Percentiles rank a stretch among this genome's conserved stretches.
Evolutionary conservation across 92 coral and sea anemone genomes (phyloP).

Genomic region (Ricordea florida): DNA sequence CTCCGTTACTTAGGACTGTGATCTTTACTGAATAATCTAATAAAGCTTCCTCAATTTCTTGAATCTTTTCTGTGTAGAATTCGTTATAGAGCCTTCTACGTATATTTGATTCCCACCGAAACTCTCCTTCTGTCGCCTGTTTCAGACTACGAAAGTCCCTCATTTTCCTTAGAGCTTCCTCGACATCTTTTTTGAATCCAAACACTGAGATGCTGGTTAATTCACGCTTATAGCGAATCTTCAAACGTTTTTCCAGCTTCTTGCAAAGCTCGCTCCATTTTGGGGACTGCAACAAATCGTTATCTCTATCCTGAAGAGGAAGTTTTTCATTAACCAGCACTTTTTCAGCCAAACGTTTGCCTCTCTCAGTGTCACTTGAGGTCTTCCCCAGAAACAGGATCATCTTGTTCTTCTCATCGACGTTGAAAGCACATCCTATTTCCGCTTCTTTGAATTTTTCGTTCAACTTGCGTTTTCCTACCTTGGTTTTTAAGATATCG

Average conservation of each 20-base stretch:
- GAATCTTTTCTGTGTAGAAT: neutral
- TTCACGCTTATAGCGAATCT: conserved; percentile 20
- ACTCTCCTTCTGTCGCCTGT: conserved; percentile 32
- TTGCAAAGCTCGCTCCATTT: conserved; percentile 24
- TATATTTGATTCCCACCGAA: neutral
- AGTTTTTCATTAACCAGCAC: conserved; percentile 13
- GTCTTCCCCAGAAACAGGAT: conserved; percentile 2
- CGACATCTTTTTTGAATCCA: conserved; percentile 20
- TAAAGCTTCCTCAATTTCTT: neutral
- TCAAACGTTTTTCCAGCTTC: conserved; percentile 12
- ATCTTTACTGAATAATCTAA: neutral
- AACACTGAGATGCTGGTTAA: conserved; percentile 6
- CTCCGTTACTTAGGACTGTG: neutral
- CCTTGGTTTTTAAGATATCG: conserved; percentile 11
- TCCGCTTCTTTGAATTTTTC: too few species aligned
- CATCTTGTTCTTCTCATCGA: conserved; percentile 5
- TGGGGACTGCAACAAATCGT: neutral
- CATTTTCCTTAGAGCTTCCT: conserved; percentile 17
- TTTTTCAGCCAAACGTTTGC: neutral
- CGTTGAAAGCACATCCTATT: conserved; percentile 26
- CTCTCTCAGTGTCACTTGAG: neutral
- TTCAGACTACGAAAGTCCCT: conserved; percentile 30
- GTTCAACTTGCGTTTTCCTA: conserved; percentile 14
- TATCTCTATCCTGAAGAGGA: neutral
- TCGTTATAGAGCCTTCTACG: conserved; percentile 16